Base-by-base conservation (phyloP, 2,797 vertebrate genomes). In the Alauda arvensis region DNA sequence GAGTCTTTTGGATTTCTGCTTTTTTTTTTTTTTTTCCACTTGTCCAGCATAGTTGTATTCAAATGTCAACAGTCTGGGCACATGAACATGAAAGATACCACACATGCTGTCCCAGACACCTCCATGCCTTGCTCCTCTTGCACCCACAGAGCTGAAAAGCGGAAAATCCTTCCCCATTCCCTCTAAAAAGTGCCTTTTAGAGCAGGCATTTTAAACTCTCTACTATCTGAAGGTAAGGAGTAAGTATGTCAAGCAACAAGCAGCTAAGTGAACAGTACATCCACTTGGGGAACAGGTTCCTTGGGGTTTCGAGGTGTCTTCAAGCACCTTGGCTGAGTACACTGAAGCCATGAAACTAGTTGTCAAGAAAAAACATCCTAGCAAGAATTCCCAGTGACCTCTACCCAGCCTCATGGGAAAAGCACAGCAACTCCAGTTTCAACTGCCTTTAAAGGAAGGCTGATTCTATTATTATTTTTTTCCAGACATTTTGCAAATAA, bases 401-500 rank as follows among this genome's bases (percentile, higher is more conserved):
- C 65, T 84, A n/a, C 29, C 75, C 46, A 53, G 70, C 28, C 68
- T 69, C 24, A 4, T 1, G 11, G 67, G 80, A 84, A 89, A 81
- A 51, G 33, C 26, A 5, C 25, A 78, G 70, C 46, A 89, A 53
- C 77, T 92, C 31, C 66, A 77, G 67, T 66, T 77, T 70, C 51
- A 53, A 49, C 7, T 57, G 83, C 88, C 69, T 85, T 82, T 82
- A 87, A 92, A 91, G 89, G 78, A 87, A 81, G 39, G 46, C 21
- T 70, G 52, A 87, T 65, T 46, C 40, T 87, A 59, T 63, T 63
- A 69, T 45, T 81, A 57, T 59, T 87, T 77, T 74, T 82, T 70
- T 6, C 71, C 78, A 76, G 71, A 78, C 53, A 43, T 83, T 89
- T 68, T 85, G 39, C 62, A 91, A 89, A 80, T 71, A 94, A 93